Conservation (phyloP, 2,888 invertebrate genomes). For the Poecilobothrus nobilitatus region DNA sequence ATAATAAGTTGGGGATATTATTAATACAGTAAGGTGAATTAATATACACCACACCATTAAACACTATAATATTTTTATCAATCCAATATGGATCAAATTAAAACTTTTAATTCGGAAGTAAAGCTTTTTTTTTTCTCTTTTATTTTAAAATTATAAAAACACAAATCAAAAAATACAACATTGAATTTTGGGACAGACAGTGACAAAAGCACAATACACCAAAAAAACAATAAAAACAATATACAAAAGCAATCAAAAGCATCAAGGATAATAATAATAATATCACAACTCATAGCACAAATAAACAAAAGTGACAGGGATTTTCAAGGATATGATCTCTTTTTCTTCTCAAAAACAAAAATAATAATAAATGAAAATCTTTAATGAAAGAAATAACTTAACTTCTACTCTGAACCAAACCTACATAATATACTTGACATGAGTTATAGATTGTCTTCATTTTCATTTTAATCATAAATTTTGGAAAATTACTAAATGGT, state of each 20-base stretch:
- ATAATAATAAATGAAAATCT: neutral
- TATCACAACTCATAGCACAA: neutral
- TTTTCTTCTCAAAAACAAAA: neutral
- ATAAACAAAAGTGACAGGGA: neutral
- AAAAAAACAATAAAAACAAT: neutral
- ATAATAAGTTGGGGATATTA: no score
- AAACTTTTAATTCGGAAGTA: no score
- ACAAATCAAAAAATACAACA: neutral
- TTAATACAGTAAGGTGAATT: no score
- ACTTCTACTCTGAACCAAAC: no score
- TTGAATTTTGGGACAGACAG: neutral
- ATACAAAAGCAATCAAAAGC: neutral
- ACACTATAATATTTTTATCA: no score
- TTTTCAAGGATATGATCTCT: constrained; percentile 3
- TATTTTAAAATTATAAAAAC: neutral
- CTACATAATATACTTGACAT: no score
- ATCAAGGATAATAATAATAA: neutral
- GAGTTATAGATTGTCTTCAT: no score
- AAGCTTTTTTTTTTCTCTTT: no score
- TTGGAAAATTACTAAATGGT: no score
- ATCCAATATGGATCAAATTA: no score
- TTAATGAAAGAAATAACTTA: neutral
- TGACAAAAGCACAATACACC: neutral
- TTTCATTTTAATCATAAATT: no score
- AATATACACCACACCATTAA: no score